Conservation (phyloP, 2,113 vertebrate species). For the Hepsetus odoe region DNA sequence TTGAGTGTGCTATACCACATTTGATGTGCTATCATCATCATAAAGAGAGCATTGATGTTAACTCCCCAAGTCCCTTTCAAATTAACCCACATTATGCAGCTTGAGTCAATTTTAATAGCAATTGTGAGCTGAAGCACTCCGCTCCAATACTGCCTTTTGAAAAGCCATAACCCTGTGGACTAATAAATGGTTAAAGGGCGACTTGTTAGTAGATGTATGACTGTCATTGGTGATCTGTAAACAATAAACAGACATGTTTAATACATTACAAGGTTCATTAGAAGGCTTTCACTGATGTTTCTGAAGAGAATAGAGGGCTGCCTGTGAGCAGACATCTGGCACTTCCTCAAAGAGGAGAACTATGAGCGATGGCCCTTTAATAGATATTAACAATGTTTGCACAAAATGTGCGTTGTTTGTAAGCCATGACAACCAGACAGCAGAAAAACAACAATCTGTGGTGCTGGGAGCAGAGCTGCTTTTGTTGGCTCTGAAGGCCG, state of each 20-base stretch:
- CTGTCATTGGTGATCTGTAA: not conserved
- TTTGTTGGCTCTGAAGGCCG: conserved; percentile 50
- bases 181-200: not conserved
- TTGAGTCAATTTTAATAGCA: conserved; percentile 4
- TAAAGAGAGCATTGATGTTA: conserved; percentile 28
- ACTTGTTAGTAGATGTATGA: not conserved
- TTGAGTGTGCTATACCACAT: not conserved
- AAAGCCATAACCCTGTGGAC: not conserved
- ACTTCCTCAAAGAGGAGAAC: not conserved
- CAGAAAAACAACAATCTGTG: conserved; percentile 31
- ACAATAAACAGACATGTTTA: conserved; percentile 3
- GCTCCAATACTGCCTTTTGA: not conserved
- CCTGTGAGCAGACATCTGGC: conserved; percentile 23
- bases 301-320: conserved; percentile 3
- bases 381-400: conserved; percentile 38
- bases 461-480: conserved; percentile 30
- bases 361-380: conserved; percentile 36
- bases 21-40: conserved; percentile 26
- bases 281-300: not conserved
- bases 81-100: conserved; percentile 53
- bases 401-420: conserved; percentile 37
- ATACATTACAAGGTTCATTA: conserved; percentile 9
- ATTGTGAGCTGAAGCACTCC: not conserved
- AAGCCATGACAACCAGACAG: conserved; percentile 25
- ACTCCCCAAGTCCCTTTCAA: conserved; percentile 53